phyloP scores from a whole-genome alignment of 2,797 vertebrate species.

The Liparis tanakae region DNA sequence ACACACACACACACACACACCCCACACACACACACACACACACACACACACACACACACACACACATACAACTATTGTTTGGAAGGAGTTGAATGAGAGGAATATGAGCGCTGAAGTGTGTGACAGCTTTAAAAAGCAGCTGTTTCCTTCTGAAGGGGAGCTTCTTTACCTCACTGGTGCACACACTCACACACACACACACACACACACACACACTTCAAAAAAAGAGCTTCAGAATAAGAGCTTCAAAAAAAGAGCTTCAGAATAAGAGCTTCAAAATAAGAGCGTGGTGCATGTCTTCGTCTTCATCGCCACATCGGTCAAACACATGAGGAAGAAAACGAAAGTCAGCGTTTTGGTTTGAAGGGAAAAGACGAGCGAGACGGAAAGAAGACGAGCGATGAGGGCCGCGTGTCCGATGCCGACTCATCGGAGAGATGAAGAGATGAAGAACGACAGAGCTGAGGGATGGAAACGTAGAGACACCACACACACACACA shows the following conservation, averaged over 20 bases:
- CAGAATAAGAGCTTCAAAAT: no score
- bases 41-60: constrained; percentile 6
- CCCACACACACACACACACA: constrained; percentile 1
- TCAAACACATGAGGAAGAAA: not conserved
- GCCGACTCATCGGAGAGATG: constrained; percentile 55
- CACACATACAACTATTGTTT: not conserved
- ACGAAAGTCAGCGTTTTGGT: constrained; percentile 5
- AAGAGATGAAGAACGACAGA: constrained; percentile 4
- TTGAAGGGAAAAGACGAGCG: not conserved
- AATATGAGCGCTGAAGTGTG: not conserved
- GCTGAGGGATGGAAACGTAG: constrained; percentile 52
- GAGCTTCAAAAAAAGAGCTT: no score
- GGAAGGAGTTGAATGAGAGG: not conserved
- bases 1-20: constrained; percentile 17
- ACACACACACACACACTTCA: no score
- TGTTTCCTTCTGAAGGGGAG: not conserved
- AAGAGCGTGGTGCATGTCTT: no score
- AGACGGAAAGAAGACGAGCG: constrained; percentile 30
- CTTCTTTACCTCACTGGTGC: no score
- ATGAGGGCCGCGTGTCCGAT: constrained; percentile 7
- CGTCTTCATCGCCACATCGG: no score
- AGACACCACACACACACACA: not conserved
- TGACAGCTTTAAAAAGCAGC: not conserved
- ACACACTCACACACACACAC: no score
- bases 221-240: no score